Conservation (phyloP, 2,888 invertebrate genomes). For the Buathra laborator region DNA sequence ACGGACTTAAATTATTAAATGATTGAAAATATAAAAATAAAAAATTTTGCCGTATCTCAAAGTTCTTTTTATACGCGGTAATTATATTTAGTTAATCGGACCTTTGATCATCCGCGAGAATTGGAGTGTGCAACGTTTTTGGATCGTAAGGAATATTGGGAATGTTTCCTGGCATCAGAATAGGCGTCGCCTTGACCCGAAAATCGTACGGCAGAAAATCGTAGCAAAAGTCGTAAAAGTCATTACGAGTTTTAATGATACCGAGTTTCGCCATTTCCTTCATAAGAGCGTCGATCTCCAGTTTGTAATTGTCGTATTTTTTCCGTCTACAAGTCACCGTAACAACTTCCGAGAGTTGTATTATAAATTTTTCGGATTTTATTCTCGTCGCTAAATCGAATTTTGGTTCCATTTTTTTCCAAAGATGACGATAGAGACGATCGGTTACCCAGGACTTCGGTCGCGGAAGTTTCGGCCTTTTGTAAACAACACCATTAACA, state of each 20-base stretch:
- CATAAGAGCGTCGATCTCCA: constrained; percentile 75
- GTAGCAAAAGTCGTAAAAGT: constrained; percentile 80
- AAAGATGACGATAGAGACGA: constrained; percentile 78
- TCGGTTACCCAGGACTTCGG: constrained; percentile 80
- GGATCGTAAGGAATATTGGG: constrained; percentile 78
- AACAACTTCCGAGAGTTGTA: constrained; percentile 67
- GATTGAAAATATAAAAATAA: too few species aligned
- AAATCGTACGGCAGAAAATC: constrained; percentile 80
- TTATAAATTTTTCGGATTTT: constrained; percentile 77
- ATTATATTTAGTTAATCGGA: not conserved
- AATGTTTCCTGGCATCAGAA: constrained; percentile 78
- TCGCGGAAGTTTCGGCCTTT: constrained; percentile 75
- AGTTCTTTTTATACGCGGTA: not conserved
- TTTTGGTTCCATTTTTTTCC: constrained; percentile 78
- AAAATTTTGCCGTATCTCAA: not conserved
- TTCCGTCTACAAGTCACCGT: constrained; percentile 71
- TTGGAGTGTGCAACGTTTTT: constrained; percentile 67
- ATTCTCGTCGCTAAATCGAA: constrained; percentile 73
- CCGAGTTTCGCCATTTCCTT: constrained; percentile 77
- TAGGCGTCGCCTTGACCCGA: constrained; percentile 79
- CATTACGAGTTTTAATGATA: constrained; percentile 76
- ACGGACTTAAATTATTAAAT: too few species aligned
- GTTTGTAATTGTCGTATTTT: constrained; percentile 76
- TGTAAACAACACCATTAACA: constrained; percentile 80
- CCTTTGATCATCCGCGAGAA: constrained; percentile 62